These are phyloP conservation scores for Oscheius sp. DNA, from an alignment of 2,888 invertebrate genomes.

Conservation along the genomic window DNA sequence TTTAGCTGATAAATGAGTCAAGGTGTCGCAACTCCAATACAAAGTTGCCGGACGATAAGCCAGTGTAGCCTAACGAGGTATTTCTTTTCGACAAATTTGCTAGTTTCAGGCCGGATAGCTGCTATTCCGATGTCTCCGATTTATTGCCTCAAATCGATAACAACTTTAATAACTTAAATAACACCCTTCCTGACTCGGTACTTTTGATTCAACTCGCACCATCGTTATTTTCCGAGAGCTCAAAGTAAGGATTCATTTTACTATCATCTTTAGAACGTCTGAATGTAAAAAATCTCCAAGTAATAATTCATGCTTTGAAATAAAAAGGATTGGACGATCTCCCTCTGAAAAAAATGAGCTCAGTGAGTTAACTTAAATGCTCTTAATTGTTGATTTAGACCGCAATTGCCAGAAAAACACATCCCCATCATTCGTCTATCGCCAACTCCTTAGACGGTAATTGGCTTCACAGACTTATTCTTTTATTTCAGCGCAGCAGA, in stretches of 20 bases:
- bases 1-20: too few relatives aligned
- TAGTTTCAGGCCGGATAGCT: not conserved
- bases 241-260: not conserved
- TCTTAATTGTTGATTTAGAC: not conserved
- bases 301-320: constrained; percentile 4
- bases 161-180: not conserved
- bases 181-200: constrained; percentile 13
- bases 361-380: not conserved
- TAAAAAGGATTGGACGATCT: not conserved
- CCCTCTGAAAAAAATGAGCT: not conserved
- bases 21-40: too few relatives aligned
- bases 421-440: not conserved
- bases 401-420: not conserved
- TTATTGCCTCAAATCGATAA: not conserved
- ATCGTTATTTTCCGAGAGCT: not conserved
- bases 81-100: too few relatives aligned
- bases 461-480: not conserved
- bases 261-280: not conserved
- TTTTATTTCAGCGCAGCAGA: constrained; percentile 8
- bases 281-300: constrained; percentile 2
- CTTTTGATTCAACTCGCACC: constrained; percentile 8
- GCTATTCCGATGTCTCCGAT: constrained; percentile 14
- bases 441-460: constrained; percentile 8
- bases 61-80: too few relatives aligned
- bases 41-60: too few relatives aligned